Percentiles rank a stretch among this genome's conserved stretches.
These are phyloP conservation scores for Gastracanthus pulcherrimus DNA, from an alignment of 2,888 invertebrate species.

Conservation along the genomic window DNA sequence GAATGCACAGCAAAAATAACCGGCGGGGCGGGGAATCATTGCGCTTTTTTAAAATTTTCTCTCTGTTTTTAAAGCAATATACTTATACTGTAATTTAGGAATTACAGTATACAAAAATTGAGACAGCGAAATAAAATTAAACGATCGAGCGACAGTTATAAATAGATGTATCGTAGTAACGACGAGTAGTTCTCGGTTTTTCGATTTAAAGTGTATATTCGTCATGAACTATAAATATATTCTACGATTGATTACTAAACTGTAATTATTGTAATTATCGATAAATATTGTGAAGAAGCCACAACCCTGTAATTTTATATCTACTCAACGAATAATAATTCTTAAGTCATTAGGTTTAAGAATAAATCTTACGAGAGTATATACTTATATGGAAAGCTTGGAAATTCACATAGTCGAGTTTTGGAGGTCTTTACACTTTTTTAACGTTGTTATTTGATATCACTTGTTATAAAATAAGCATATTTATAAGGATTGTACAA, in stretches of 20 bases:
- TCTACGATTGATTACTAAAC: not conserved
- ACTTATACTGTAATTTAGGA: not conserved
- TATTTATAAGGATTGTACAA: conserved; percentile 47
- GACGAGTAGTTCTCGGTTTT: not conserved
- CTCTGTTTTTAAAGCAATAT: not conserved
- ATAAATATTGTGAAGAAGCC: conserved; percentile 8
- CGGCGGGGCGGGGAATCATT: not conserved
- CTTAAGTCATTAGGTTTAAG: conserved; percentile 40
- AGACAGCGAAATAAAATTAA: not conserved
- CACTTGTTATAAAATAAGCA: conserved; percentile 37
- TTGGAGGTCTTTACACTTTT: conserved; percentile 24
- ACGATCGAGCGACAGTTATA: not conserved
- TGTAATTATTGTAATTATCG: conserved; percentile 21
- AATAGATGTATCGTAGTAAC: not conserved
- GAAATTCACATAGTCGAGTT: conserved; percentile 3
- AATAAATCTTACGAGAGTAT: not conserved
- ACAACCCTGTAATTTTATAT: conserved; percentile 6
- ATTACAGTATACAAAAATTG: not conserved
- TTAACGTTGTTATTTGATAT: conserved; percentile 41
- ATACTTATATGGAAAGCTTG: conserved; percentile 3
- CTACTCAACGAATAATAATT: conserved; percentile 29
- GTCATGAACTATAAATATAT: not conserved
- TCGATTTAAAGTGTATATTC: not conserved
- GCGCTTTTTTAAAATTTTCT: not conserved
- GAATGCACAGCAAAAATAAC: not conserved